Evolutionary conservation across 2,797 vertebrate genomes (phyloP).

Genomic region (Phataginus tetradactyla): DNA sequence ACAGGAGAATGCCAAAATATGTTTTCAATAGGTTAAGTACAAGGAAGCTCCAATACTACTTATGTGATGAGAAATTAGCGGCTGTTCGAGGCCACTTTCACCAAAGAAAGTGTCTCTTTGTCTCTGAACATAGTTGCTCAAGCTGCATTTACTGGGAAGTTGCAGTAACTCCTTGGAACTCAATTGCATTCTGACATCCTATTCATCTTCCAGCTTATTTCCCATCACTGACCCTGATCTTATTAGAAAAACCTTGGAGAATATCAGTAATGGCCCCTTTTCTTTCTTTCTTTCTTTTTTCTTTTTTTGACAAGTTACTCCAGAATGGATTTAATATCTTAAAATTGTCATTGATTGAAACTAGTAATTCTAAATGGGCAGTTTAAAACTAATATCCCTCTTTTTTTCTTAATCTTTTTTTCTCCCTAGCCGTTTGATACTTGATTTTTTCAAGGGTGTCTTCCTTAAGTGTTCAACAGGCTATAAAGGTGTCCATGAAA

Average conservation of each 20-base stretch:
- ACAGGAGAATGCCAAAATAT: background rate
- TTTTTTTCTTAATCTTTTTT: conserved; percentile 77
- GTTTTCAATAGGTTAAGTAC: background rate
- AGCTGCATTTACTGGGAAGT: conserved; percentile 77
- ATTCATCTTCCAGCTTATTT: conserved; percentile 88
- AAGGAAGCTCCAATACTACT: background rate
- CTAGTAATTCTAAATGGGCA: conserved; percentile 84
- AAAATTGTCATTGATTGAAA: conserved; percentile 89
- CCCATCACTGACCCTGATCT: conserved; percentile 85
- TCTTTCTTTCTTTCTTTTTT: background rate
- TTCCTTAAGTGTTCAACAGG: conserved; percentile 53
- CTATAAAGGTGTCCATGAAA: conserved; percentile 1
- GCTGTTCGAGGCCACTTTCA: background rate
- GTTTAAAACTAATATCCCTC: conserved; percentile 82
- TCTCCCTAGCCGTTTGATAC: conserved; percentile 53
- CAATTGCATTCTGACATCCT: conserved; percentile 87
- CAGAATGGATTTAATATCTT: conserved; percentile 84
- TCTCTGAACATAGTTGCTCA: conserved; percentile 76
- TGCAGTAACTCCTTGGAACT: conserved; percentile 85
- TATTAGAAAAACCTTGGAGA: conserved; percentile 84
- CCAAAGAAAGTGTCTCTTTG: background rate
- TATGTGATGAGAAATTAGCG: background rate
- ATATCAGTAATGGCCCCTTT: conserved; percentile 78
- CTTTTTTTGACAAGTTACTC: conserved; percentile 81
- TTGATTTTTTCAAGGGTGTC: conserved; percentile 68